Evolutionary conservation across 30 jellyfish, hydroid and myxozoan species (phyloP).

Genomic region (Chironex yamaguchii): DNA sequence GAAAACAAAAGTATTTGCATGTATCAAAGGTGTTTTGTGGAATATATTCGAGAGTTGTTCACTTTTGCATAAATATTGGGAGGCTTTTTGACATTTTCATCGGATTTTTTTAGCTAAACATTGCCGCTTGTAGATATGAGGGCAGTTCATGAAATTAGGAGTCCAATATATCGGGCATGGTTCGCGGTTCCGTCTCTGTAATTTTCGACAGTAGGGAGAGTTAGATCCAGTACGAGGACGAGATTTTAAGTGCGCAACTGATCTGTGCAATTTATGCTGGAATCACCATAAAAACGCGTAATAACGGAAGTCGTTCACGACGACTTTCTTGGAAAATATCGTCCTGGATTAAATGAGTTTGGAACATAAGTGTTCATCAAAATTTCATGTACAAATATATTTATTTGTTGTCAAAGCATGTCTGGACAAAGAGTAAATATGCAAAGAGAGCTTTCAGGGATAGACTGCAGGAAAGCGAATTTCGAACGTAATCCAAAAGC

Average conservation of each 20-base stretch:
- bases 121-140: too few species aligned
- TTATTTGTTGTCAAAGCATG: not conserved
- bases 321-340: not conserved
- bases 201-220: not conserved
- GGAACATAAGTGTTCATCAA: not conserved
- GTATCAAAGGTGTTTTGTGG: too few species aligned
- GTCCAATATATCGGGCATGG: too few species aligned
- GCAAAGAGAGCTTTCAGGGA: not conserved
- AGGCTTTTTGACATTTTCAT: too few species aligned
- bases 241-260: not conserved
- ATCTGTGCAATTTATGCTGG: not conserved
- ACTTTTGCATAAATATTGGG: too few species aligned
- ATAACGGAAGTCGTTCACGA: not conserved
- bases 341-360: not conserved
- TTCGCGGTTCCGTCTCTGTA: too few species aligned
- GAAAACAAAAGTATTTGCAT: too few species aligned
- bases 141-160: too few species aligned
- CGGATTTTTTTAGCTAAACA: too few species aligned
- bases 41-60: too few species aligned
- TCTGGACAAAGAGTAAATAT: not conserved
- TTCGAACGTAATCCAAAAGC: too few species aligned
- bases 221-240: not conserved
- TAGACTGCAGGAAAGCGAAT: too few species aligned
- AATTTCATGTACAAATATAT: not conserved
- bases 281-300: not conserved